These are phyloP conservation scores for Pammene fasciana DNA, from an alignment of 2,888 invertebrate genomes.

Conservation along the genomic window DNA sequence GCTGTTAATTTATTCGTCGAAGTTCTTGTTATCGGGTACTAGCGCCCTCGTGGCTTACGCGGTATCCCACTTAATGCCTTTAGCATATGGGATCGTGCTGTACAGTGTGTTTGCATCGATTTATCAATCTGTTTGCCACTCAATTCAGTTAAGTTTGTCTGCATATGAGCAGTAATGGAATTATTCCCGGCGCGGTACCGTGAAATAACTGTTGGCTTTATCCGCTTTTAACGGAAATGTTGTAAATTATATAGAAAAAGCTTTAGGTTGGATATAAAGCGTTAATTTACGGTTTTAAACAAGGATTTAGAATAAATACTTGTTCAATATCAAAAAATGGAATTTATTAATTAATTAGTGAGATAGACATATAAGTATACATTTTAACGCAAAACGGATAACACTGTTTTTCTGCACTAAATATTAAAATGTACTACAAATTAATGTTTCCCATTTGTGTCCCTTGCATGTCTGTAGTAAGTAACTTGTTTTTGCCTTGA, in stretches of 20 bases:
- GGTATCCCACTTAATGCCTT: constrained; percentile 62
- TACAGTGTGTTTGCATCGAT: constrained; percentile 55
- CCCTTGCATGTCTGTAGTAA: too few species aligned
- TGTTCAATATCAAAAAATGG: too few species aligned
- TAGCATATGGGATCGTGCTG: constrained; percentile 58
- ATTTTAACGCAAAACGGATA: too few species aligned
- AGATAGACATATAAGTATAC: too few species aligned
- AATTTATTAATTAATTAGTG: too few species aligned
- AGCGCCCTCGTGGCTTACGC: constrained; percentile 63
- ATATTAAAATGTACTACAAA: too few species aligned
- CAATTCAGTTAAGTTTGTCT: constrained; percentile 37
- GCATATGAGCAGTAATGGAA: constrained; percentile 25
- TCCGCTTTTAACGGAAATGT: not conserved
- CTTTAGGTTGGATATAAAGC: too few species aligned
- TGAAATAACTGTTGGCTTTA: constrained; percentile 12
- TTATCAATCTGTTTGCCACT: constrained; percentile 53
- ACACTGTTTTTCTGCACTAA: too few species aligned
- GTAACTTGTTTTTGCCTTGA: too few species aligned
- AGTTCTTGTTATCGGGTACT: constrained; percentile 67
- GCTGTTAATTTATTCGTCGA: constrained; percentile 71
- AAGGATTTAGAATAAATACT: too few species aligned
- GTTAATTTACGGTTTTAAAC: too few species aligned
- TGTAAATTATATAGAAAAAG: not conserved
- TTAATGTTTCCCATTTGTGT: too few species aligned
- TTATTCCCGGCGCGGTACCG: constrained; percentile 14